phyloP scores from a whole-genome alignment of 1,140 invertebrate genomes.

The Melanaphis sacchari region DNA sequence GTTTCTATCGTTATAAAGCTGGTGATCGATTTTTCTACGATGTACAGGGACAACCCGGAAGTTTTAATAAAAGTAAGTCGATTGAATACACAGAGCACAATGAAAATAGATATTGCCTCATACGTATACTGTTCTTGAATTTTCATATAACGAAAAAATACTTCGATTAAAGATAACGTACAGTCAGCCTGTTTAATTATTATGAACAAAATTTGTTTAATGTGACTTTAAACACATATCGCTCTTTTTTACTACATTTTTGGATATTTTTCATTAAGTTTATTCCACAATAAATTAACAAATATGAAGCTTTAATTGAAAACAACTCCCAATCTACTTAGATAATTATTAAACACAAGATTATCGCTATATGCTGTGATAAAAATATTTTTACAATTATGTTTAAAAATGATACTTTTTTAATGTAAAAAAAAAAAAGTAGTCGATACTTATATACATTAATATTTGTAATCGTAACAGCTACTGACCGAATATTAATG shows the following conservation, averaged over 20 bases:
- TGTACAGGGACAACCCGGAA: conserved; percentile 70
- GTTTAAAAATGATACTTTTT: background rate
- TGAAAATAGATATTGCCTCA: background rate
- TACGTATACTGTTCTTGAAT: background rate
- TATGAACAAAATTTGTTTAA: background rate
- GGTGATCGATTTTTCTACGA: conserved; percentile 84
- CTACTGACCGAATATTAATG: no score
- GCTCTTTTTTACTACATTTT: background rate
- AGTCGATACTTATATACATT: no score
- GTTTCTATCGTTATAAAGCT: conserved; percentile 77
- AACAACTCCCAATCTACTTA: background rate
- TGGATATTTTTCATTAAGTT: background rate
- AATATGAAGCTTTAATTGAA: background rate
- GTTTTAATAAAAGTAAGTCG: conserved; percentile 67
- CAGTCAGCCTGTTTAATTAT: background rate
- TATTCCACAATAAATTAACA: background rate
- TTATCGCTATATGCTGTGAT: background rate
- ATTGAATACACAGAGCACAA: background rate
- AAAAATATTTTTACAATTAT: background rate
- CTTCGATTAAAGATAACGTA: background rate
- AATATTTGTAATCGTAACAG: no score
- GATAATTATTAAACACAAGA: background rate
- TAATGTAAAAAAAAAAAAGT: background rate
- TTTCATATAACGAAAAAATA: background rate
- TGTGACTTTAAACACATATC: background rate